A percentile compares a stretch with the other conserved stretches of the same genome.
These are phyloP conservation scores for Zaprionus lineosus DNA, from an alignment of 2,888 invertebrate species.

Conservation along the genomic window DNA sequence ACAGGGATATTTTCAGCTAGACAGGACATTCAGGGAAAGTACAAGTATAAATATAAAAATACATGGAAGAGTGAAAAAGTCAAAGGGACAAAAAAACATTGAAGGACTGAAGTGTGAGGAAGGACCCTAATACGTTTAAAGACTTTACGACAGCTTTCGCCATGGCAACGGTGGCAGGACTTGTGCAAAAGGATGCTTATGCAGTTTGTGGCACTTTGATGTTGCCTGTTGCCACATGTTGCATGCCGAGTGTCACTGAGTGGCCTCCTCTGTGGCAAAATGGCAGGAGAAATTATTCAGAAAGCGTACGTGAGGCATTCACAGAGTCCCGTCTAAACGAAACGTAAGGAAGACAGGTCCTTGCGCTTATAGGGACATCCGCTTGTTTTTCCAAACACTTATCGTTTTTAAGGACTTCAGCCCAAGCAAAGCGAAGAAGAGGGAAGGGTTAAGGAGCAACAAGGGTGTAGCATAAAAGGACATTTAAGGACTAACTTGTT, in stretches of 20 bases:
- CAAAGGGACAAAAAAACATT: no score
- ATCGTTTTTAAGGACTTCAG: neutral
- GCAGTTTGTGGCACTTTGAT: constrained; percentile 34
- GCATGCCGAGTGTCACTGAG: constrained; percentile 41
- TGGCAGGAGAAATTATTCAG: no score
- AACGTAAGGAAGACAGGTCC: constrained; percentile 1
- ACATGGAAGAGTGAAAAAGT: no score
- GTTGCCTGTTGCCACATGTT: constrained; percentile 67
- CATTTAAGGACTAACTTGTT: no score
- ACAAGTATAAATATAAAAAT: no score
- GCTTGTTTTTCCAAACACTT: neutral
- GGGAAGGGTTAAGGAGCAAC: neutral
- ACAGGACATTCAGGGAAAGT: no score
- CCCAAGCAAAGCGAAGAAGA: neutral
- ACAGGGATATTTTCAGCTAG: no score
- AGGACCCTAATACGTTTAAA: constrained; percentile 64
- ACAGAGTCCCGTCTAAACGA: constrained; percentile 31
- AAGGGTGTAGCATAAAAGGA: no score
- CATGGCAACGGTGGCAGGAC: constrained; percentile 44
- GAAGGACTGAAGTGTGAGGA: neutral
- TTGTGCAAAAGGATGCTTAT: constrained; percentile 39
- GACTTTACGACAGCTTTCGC: constrained; percentile 69
- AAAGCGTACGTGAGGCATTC: constrained; percentile 39
- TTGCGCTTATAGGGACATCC: constrained; percentile 35
- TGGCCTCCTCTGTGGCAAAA: constrained; percentile 1